These are phyloP conservation scores for Acanthiza pusilla DNA, from an alignment of 2,797 vertebrate species.

Conservation along the genomic window DNA sequence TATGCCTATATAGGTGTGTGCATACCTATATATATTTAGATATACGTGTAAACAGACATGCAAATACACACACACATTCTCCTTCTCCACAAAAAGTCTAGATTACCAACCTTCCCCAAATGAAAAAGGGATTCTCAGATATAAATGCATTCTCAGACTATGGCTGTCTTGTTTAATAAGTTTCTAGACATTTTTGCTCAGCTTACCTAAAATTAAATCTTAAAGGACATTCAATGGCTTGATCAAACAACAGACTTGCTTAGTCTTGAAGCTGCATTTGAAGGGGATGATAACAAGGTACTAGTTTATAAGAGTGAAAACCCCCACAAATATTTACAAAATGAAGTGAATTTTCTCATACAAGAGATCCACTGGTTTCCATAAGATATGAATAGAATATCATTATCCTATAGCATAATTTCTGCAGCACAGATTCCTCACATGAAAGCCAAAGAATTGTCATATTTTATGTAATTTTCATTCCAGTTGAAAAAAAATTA, in stretches of 20 bases:
- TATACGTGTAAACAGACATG: fast-evolving
- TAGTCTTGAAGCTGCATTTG: background rate
- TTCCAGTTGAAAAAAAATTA: background rate
- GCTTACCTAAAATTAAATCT: background rate
- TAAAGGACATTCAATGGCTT: background rate
- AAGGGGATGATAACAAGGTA: background rate
- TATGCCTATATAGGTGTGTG: background rate
- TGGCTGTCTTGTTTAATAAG: background rate
- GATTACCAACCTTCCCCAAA: background rate
- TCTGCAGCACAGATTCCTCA: background rate
- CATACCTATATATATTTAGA: background rate
- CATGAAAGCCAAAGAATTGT: background rate
- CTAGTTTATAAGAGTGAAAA: background rate
- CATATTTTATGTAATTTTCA: background rate
- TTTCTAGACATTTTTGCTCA: background rate
- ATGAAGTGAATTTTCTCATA: background rate
- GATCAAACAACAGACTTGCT: background rate
- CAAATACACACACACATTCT: background rate
- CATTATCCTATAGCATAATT: background rate
- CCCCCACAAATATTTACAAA: background rate
- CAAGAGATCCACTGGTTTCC: background rate
- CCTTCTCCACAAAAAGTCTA: background rate
- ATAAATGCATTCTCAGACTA: background rate
- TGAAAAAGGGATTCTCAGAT: background rate
- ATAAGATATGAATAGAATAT: background rate